phyloP scores from a whole-genome alignment of 1,140 invertebrate genomes.

The Drosophila asahinai region DNA sequence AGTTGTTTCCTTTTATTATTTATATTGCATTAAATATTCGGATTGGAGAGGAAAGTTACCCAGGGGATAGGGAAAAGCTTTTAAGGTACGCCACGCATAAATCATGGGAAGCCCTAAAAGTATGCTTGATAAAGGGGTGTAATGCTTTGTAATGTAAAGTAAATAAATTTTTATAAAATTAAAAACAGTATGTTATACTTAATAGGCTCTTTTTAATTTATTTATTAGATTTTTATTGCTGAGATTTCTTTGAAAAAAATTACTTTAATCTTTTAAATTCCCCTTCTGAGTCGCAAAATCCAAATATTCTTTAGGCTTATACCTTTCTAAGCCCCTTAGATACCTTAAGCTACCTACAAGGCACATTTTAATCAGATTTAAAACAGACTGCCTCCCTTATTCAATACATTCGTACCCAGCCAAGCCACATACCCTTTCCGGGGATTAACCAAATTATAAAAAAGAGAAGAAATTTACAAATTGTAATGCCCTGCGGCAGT shows the following conservation, averaged over 20 bases:
- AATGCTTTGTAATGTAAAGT: background rate
- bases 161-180: background rate
- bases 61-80: constrained; percentile 22
- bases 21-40: constrained; percentile 2
- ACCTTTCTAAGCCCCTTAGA: background rate
- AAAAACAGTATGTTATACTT: no score
- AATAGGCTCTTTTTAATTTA: no score
- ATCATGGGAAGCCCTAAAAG: constrained; percentile 19
- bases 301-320: no score
- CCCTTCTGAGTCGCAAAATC: no score
- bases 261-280: background rate
- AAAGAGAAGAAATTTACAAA: constrained; percentile 44
- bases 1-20: constrained; percentile 3
- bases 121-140: constrained; percentile 10
- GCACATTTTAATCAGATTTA: constrained; percentile 18
- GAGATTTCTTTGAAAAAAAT: no score
- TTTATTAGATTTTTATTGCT: background rate
- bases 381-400: background rate
- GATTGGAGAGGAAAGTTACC: background rate
- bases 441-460: constrained; percentile 1
- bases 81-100: constrained; percentile 2
- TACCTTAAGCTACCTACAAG: background rate
- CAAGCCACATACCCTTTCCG: background rate
- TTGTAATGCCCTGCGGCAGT: constrained; percentile 62
- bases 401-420: background rate